Evolutionary conservation across 2,888 invertebrate genomes (phyloP), one percentile per base, ranked within the genome.

Genomic region (Keiferia lycopersicella): DNA sequence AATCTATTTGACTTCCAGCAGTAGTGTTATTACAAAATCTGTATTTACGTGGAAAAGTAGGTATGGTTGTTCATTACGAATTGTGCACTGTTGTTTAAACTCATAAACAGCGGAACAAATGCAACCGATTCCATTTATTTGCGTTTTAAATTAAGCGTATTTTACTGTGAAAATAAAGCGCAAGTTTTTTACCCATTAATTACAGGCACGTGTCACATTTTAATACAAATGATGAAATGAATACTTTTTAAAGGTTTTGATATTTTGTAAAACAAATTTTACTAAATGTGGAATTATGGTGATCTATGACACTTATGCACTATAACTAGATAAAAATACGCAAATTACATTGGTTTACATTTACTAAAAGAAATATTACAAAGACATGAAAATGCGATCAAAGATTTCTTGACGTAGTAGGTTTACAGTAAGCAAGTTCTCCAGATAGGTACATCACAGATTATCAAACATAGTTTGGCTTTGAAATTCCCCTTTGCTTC

Each of bases 61-160:
- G 16, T 45, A 45, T 16, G 16, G 45, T 16, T 16, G 16, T 45
- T 45, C 45, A 45, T 45, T n/a, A 2, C n/a, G 16, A 45, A n/a
- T 16, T 3, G n/a, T 16, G 45, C 45, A n/a, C n/a, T 3, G 45
- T 45, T 45, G 41, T 45, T 45, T 45, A 45, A 34, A 12, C 22
- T 11, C 51, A 20, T 51, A 51, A 51, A 51, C 22, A 22, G 51
- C 51, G 22, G 51, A 51, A 45, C 16, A 45, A 45, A 16, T 16
- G 45, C n/a, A 45, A 45, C 45, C n/a, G 45, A 16, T 45, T 45
- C 14, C 2, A 53, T 53, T 53, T 53, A 53, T 53, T 53, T 30
- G 14, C 22, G 22, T 53, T 53, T 53, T 20, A 53, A 53, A 26
- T 22, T 26, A 53, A 22, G 53, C 22, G 16, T 45, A 45, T 45